phyloP scores from a whole-genome alignment of 2,888 invertebrate genomes.

The Scaptomyza cyrtandrae region DNA sequence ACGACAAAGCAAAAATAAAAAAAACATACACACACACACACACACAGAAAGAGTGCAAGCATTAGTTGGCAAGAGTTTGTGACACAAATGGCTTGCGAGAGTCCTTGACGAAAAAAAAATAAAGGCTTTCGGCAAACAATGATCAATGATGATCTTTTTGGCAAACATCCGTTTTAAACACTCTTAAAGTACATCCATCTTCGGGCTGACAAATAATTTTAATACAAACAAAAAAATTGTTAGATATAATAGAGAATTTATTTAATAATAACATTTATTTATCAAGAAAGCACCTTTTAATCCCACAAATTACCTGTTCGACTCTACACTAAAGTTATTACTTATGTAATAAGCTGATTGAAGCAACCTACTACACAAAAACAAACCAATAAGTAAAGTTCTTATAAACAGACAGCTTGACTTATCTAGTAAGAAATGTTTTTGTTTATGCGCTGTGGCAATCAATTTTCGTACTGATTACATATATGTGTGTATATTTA shows the following conservation, averaged over 20 bases:
- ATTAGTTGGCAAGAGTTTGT: conserved; percentile 27
- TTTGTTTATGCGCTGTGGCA: conserved; percentile 1
- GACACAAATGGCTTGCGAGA: conserved; percentile 19
- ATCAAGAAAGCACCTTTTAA: neutral
- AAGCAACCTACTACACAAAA: neutral
- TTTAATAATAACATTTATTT: neutral
- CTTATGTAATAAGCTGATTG: neutral
- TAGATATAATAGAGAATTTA: neutral
- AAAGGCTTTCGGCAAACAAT: conserved; percentile 27
- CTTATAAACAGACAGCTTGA: neutral
- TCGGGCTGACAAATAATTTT: neutral
- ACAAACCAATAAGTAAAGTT: neutral
- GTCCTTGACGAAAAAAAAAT: conserved; percentile 68
- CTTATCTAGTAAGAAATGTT: neutral
- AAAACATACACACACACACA: conserved; percentile 12
- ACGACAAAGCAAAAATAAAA: neutral
- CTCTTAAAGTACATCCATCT: neutral
- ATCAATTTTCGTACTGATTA: neutral
- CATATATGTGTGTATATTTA: neutral
- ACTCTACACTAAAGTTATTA: too few species aligned
- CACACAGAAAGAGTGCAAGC: conserved; percentile 16
- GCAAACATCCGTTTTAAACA: neutral
- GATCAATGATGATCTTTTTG: conserved; percentile 46
- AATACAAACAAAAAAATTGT: neutral
- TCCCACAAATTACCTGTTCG: neutral